Base-by-base conservation (phyloP, 2,888 invertebrate species). In the Stenichneumon culpator region DNA sequence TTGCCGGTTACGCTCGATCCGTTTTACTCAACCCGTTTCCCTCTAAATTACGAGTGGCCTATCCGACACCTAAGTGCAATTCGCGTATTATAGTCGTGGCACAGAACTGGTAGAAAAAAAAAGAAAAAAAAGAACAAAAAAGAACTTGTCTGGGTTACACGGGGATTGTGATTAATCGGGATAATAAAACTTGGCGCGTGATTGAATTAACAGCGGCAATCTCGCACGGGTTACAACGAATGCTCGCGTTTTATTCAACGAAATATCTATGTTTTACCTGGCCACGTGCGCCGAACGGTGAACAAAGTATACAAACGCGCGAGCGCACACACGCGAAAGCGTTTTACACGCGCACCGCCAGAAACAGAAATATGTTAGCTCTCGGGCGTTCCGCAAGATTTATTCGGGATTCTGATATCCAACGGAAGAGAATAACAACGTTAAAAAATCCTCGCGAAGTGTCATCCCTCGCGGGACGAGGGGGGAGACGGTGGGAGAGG, bases 161-260 rank as follows among this genome's bases (percentile, higher is more conserved):
- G 50, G 36, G 65, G 50, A 57, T 69, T 83, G 82, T 88, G 88
- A 88, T 87, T 85, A 85, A 87, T 85, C 78, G 86, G 75, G 54
- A 79, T 87, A 86, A 83, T 86, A 88, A 86, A 88, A 85, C 79
- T 83, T 86, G 80, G 81, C 82, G 85, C 75, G 84, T 87, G 87
- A 88, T 88, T 87, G 86, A 88, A 88, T 88, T 87, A 88, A 87
- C 88, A 85, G 82, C 69, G 44, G 74, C 32, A 65, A 67, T 75
- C 84, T 86, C 83, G 85, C 86, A 82, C 87, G 57, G 83, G 79
- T 84, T 88, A 85, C 77, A 79, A 60, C 75, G 22, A 79, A 79
- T 79, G 79, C 67, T 54, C 68, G 47, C 47, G 78, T 79, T 82
- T 67, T n/a, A 14, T n/a, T 65, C 25, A 52, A 63, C 28, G 63